Percentiles rank a stretch among this genome's conserved stretches.
These are phyloP conservation scores for Drosophila recens DNA, from an alignment of 2,888 invertebrate species.

Conservation along the genomic window DNA sequence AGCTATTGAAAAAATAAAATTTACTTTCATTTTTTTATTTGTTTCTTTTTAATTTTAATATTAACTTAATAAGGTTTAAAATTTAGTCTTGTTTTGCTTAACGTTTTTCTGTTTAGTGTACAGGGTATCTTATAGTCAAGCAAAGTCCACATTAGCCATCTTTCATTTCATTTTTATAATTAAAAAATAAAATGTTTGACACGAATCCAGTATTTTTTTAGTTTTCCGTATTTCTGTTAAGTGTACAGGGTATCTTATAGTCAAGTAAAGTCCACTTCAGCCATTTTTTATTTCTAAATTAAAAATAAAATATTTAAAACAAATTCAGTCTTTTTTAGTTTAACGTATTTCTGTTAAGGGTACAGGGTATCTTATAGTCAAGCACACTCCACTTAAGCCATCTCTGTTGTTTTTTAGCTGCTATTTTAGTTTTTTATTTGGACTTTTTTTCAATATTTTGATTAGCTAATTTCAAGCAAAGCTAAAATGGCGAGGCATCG, in stretches of 20 bases:
- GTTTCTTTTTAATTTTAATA: no score
- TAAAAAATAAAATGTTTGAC: no score
- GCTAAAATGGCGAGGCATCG: slow-evolving; percentile 68
- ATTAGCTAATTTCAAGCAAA: slow-evolving; percentile 75
- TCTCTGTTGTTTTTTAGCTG: slow-evolving; percentile 5
- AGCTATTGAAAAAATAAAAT: no score
- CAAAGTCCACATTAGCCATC: no score
- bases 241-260: not conserved
- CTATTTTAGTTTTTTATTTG: slow-evolving; percentile 20
- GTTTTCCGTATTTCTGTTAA: not conserved
- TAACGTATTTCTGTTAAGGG: no score
- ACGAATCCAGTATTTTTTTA: no score
- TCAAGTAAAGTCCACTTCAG: not conserved
- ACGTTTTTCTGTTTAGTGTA: not conserved
- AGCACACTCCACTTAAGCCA: not conserved
- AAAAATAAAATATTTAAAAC: no score
- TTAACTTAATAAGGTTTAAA: no score
- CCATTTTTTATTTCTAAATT: slow-evolving; percentile 13
- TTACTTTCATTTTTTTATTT: no score
- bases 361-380: no score
- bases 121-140: not conserved
- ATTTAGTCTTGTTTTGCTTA: not conserved
- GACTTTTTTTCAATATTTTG: slow-evolving; percentile 49
- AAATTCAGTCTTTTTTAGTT: no score
- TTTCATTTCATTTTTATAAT: no score